These are phyloP conservation scores for Heterodera carotae DNA, from an alignment of 1,140 invertebrate species.

Conservation along the genomic window DNA sequence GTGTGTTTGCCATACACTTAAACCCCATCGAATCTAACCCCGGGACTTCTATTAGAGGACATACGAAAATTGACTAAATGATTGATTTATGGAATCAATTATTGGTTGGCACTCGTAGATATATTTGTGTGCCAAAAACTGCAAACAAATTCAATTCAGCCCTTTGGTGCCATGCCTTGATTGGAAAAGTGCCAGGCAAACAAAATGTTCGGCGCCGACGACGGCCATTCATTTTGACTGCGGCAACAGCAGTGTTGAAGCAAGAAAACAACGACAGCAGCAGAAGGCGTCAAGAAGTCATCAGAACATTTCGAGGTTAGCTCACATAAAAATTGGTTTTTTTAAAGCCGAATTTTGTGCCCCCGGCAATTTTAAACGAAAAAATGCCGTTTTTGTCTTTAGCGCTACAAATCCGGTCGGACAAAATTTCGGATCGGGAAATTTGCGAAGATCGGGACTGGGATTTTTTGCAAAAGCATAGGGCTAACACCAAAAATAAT, in stretches of 20 bases:
- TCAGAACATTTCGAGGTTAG: slow-evolving; percentile 23
- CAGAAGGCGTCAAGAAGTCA: slow-evolving; percentile 3
- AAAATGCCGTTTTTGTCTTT: too few species aligned
- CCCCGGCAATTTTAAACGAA: not conserved
- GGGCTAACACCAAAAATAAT: too few species aligned
- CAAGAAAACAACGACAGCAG: not conserved
- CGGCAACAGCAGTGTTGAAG: not conserved
- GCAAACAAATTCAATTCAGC: slow-evolving; percentile 1
- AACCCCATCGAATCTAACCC: too few species aligned
- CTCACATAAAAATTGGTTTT: not conserved
- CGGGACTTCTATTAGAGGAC: too few species aligned
- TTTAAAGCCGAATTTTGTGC: not conserved
- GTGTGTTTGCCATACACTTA: too few species aligned
- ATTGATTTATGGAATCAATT: too few species aligned
- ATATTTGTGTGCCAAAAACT: not conserved
- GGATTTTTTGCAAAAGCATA: too few species aligned
- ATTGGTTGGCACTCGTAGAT: too few species aligned
- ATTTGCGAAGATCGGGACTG: too few species aligned
- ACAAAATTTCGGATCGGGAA: too few species aligned
- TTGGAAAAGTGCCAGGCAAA: slow-evolving; percentile 11
- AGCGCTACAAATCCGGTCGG: too few species aligned
- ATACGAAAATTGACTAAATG: too few species aligned
- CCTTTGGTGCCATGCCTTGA: slow-evolving; percentile 11
- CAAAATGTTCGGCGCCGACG: not conserved
- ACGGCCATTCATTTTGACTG: not conserved